phyloP scores from a whole-genome alignment of 2,113 vertebrate genomes.

The Cepphus grylle region DNA sequence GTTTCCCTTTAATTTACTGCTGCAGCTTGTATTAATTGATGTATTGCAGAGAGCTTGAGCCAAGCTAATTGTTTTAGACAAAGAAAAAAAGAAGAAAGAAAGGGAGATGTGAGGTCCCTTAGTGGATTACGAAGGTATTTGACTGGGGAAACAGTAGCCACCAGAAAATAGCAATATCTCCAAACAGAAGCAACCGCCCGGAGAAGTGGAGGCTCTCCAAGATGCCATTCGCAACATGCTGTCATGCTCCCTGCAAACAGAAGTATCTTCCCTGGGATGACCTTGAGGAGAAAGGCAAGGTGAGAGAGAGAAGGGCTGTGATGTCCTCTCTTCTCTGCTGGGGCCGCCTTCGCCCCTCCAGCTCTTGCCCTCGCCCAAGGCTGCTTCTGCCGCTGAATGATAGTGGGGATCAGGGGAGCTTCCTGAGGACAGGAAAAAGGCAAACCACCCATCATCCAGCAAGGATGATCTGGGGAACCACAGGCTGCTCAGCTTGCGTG shows the following conservation, averaged over 20 bases:
- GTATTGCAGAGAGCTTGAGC: conserved; percentile 67
- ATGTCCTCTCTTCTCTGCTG: fast-evolving
- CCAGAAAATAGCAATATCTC: not conserved
- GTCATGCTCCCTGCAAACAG: not conserved
- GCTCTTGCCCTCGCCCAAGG: not conserved
- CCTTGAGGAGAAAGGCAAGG: not conserved
- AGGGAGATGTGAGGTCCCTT: conserved; percentile 45
- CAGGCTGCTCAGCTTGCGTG: not conserved
- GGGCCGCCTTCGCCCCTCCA: too few relatives aligned
- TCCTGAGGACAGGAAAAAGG: not conserved
- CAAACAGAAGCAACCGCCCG: not conserved
- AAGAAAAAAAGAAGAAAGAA: conserved; percentile 43
- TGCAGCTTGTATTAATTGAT: conserved; percentile 49
- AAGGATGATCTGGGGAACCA: not conserved
- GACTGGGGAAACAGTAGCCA: not conserved
- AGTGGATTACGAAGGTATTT: conserved; percentile 34
- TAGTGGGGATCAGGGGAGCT: not conserved
- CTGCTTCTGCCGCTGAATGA: fast-evolving
- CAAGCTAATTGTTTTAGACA: conserved; percentile 71
- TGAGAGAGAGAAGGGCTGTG: not conserved
- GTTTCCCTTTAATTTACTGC: conserved; percentile 69
- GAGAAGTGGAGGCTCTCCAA: not conserved
- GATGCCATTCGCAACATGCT: not conserved
- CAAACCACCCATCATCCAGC: not conserved
- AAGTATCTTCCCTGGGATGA: not conserved